These are phyloP conservation scores for Synanthedon myopaeformis DNA, from an alignment of 2,888 invertebrate species.

Conservation along the genomic window DNA sequence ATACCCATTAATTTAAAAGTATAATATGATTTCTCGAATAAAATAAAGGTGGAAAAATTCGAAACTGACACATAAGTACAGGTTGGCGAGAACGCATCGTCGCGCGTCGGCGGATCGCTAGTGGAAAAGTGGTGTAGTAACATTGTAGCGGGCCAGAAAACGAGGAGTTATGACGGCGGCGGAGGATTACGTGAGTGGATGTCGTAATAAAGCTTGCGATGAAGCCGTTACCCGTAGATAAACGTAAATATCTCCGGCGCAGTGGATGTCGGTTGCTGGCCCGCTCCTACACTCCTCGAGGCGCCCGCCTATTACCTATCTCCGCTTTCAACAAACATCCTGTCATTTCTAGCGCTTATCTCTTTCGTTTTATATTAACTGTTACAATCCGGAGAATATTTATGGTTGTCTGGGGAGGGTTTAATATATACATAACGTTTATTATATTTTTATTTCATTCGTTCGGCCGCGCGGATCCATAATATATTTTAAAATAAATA, in stretches of 20 bases:
- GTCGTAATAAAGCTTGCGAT: conserved; percentile 71
- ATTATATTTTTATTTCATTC: too few species aligned
- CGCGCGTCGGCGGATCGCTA: conserved; percentile 32
- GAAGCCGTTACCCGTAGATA: conserved; percentile 70
- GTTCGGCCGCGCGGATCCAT: too few species aligned
- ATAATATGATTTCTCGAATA: background rate
- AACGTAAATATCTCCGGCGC: conserved; percentile 66
- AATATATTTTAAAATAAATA: too few species aligned
- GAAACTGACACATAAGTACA: background rate
- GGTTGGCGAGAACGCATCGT: conserved; percentile 28
- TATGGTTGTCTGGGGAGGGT: too few species aligned
- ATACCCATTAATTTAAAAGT: too few species aligned
- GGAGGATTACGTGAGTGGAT: conserved; percentile 71
- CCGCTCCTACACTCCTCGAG: conserved; percentile 25
- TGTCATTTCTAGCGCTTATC: conserved; percentile 19
- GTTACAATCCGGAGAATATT: too few species aligned
- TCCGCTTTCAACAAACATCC: conserved; percentile 11
- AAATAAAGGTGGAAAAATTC: conserved; percentile 3
- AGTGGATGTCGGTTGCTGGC: conserved; percentile 40
- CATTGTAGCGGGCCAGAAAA: conserved; percentile 62
- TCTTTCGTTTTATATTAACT: background rate
- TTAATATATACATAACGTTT: too few species aligned
- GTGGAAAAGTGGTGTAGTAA: conserved; percentile 53
- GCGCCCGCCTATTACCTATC: conserved; percentile 8
- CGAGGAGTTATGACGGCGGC: conserved; percentile 67